These are phyloP conservation scores for Xylocopa sonorina DNA, from an alignment of 1,140 invertebrate species.

Conservation along the genomic window DNA sequence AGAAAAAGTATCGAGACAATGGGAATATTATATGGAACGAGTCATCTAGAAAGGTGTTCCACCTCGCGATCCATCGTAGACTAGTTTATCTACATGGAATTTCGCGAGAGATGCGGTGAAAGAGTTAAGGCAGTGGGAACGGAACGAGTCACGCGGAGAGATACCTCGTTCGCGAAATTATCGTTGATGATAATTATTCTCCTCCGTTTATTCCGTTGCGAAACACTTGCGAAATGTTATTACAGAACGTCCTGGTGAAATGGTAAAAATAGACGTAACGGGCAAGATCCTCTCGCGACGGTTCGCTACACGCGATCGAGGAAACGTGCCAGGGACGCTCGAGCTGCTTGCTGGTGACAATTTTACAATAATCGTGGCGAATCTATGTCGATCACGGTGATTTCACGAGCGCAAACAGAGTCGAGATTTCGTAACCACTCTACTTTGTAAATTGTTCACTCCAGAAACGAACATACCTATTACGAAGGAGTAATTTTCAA, in stretches of 20 bases:
- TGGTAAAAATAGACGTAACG: conserved; percentile 1
- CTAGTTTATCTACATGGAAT: no score
- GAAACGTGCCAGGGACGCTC: conserved; percentile 44
- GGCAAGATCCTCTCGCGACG: conserved; percentile 10
- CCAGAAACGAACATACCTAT: no score
- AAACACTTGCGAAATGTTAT: conserved; percentile 11
- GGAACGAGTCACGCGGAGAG: no score
- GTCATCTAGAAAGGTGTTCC: background rate
- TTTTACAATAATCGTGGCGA: conserved; percentile 35
- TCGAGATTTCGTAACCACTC: conserved; percentile 17
- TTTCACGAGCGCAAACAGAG: background rate
- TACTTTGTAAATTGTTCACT: background rate
- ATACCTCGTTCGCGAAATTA: no score
- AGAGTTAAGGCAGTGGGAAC: no score
- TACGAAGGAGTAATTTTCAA: no score
- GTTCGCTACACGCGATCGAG: conserved; percentile 19
- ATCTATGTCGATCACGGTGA: conserved; percentile 6
- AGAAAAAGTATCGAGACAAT: background rate
- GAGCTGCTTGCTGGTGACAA: conserved; percentile 24
- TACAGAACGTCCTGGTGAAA: conserved; percentile 7
- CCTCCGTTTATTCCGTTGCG: background rate
- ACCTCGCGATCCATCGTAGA: background rate
- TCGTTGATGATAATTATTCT: no score
- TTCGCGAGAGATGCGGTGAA: no score
- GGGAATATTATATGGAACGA: background rate